phyloP scores from a whole-genome alignment of 1,140 invertebrate species.

The Adelges cooleyi region DNA sequence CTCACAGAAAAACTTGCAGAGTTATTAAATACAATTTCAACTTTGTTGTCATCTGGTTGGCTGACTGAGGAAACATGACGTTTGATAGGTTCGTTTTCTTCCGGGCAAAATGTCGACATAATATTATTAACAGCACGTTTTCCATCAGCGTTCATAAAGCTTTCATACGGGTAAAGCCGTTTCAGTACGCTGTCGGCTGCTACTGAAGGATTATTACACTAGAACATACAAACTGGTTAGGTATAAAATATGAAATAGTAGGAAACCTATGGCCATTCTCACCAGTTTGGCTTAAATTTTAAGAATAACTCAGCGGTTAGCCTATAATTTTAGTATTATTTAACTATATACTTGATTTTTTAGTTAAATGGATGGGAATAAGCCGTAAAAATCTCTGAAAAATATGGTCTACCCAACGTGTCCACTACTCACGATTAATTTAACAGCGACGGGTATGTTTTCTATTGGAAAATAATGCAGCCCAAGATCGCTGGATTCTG shows the following conservation, averaged over 20 bases:
- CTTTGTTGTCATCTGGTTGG: not conserved
- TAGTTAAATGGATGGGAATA: too few species aligned
- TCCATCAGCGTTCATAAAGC: constrained; percentile 62
- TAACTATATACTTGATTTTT: too few species aligned
- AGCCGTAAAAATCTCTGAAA: too few species aligned
- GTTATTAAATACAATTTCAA: not conserved
- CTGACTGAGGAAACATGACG: not conserved
- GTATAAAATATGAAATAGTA: too few species aligned
- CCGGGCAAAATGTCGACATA: constrained; percentile 49
- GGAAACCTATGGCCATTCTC: too few species aligned
- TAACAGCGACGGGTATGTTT: constrained; percentile 53
- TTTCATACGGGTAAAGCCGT: constrained; percentile 70
- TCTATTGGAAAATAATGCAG: constrained; percentile 87
- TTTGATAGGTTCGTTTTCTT: constrained; percentile 28
- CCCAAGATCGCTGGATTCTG: constrained; percentile 52
- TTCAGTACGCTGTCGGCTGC: constrained; percentile 54
- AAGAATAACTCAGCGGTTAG: too few species aligned
- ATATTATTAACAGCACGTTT: constrained; percentile 54
- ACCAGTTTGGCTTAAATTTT: too few species aligned
- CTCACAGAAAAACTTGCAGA: constrained; percentile 3
- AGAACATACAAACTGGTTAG: constrained; percentile 33
- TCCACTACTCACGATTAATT: constrained; percentile 64
- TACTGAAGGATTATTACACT: constrained; percentile 49
- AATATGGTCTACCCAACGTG: too few species aligned
- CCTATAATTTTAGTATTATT: too few species aligned